A percentile compares a stretch with the other conserved stretches of the same genome.
Evolutionary conservation across 2,888 invertebrate species (phyloP).

Genomic region (Tetramorium bicarinatum): DNA sequence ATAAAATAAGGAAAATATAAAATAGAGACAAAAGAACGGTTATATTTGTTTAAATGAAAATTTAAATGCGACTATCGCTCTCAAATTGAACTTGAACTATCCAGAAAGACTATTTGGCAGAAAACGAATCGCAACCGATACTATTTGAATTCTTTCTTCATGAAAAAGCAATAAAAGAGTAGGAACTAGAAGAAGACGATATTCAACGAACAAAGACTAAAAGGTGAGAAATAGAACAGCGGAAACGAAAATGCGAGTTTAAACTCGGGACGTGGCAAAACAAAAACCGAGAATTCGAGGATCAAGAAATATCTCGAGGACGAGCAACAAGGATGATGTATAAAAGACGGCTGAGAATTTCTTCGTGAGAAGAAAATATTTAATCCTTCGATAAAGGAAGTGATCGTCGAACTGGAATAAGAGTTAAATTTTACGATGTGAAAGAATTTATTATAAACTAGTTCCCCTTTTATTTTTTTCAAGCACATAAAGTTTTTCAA

Average conservation of each 20-base stretch:
- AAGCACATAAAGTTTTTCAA: constrained; percentile 23
- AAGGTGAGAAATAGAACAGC: constrained; percentile 45
- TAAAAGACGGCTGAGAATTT: constrained; percentile 55
- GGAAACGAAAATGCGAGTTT: constrained; percentile 60
- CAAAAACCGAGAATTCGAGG: constrained; percentile 63
- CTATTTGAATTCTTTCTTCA: constrained; percentile 55
- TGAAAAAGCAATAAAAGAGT: constrained; percentile 50
- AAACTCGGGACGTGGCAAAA: constrained; percentile 59
- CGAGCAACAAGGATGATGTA: constrained; percentile 49
- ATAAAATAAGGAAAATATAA: neutral
- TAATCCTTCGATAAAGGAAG: constrained; percentile 57
- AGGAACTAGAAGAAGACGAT: neutral
- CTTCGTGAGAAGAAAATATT: constrained; percentile 65
- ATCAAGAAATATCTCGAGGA: constrained; percentile 60
- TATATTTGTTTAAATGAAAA: constrained; percentile 58
- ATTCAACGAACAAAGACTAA: neutral
- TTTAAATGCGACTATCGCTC: constrained; percentile 4
- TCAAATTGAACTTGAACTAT: constrained; percentile 42
- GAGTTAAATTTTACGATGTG: constrained; percentile 37
- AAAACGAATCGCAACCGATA: constrained; percentile 44
- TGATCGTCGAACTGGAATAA: constrained; percentile 35
- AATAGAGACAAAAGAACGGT: neutral
- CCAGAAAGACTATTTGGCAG: constrained; percentile 57
- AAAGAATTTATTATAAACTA: constrained; percentile 48
- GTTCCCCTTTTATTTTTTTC: neutral